These are phyloP conservation scores for Alosa alosa DNA, from an alignment of 2,113 vertebrate species.

Conservation along the genomic window DNA sequence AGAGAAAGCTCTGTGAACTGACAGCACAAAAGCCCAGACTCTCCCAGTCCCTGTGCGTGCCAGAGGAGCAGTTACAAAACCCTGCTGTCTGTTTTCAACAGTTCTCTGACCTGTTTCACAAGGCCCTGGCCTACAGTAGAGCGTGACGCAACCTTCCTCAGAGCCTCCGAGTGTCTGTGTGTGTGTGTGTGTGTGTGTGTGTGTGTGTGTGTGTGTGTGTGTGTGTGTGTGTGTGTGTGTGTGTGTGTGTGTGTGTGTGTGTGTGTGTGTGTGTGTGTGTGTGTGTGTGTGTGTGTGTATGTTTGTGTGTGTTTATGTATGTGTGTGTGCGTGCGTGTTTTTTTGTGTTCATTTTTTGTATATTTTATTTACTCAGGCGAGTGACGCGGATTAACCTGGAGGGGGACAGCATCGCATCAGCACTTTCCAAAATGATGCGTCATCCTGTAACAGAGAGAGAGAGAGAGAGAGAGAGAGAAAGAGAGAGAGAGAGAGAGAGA, in stretches of 20 bases:
- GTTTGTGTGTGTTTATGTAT: not conserved
- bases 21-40: not conserved
- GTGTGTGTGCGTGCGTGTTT: too few relatives aligned
- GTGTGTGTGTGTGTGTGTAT: not conserved
- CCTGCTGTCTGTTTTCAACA: conserved; percentile 13
- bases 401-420: not conserved
- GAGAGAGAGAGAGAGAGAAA: not conserved
- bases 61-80: not conserved
- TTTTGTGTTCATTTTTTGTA: not conserved
- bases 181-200: not conserved
- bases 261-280: not conserved
- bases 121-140: not conserved
- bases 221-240: not conserved
- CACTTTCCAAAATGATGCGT: conserved; percentile 18
- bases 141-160: not conserved
- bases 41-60: not conserved
- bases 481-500: not conserved
- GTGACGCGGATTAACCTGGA: not conserved
- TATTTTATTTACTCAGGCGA: not conserved
- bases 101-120: conserved; percentile 13
- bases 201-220: not conserved
- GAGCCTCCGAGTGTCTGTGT: not conserved
- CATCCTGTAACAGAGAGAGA: not conserved
- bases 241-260: too few relatives aligned
- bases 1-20: not conserved